phyloP scores from a whole-genome alignment of 2,888 invertebrate genomes.

The Smittia aterrima region DNA sequence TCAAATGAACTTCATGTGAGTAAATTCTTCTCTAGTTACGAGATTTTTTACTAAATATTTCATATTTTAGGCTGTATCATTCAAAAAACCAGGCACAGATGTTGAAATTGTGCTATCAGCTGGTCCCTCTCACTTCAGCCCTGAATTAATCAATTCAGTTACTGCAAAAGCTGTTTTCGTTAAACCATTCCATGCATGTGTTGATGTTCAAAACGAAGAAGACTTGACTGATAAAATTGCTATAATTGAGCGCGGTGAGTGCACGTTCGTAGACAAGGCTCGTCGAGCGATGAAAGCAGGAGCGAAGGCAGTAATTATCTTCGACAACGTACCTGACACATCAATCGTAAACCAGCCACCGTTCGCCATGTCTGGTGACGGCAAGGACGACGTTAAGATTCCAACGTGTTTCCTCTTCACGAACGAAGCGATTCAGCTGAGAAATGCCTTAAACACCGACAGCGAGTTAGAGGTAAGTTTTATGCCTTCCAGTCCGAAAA shows the following conservation, averaged over 20 bases:
- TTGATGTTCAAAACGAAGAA: conserved; percentile 59
- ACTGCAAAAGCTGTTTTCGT: conserved; percentile 66
- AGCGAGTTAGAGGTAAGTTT: conserved; percentile 55
- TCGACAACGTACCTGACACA: conserved; percentile 77
- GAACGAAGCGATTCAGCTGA: conserved; percentile 69
- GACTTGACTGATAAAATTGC: conserved; percentile 71
- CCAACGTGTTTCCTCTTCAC: conserved; percentile 89
- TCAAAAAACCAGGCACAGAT: conserved; percentile 51
- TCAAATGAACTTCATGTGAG: conserved; percentile 29
- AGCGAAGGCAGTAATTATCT: conserved; percentile 79
- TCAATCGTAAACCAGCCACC: conserved; percentile 73
- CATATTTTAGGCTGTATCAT: conserved; percentile 53
- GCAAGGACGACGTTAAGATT: conserved; percentile 78
- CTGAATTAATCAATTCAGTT: conserved; percentile 65
- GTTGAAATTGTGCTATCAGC: conserved; percentile 60
- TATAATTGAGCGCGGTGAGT: conserved; percentile 85
- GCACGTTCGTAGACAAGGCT: conserved; percentile 95
- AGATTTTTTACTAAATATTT: conserved; percentile 19
- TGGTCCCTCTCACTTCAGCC: conserved; percentile 90
- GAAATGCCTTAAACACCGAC: conserved; percentile 59
- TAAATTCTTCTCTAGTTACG: background rate
- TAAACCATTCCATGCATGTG: conserved; percentile 67
- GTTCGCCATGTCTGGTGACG: conserved; percentile 97
- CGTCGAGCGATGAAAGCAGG: conserved; percentile 74
- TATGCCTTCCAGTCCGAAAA: background rate